Conservation (phyloP, 2,113 vertebrate species). For the Bos javanicus region DNA sequence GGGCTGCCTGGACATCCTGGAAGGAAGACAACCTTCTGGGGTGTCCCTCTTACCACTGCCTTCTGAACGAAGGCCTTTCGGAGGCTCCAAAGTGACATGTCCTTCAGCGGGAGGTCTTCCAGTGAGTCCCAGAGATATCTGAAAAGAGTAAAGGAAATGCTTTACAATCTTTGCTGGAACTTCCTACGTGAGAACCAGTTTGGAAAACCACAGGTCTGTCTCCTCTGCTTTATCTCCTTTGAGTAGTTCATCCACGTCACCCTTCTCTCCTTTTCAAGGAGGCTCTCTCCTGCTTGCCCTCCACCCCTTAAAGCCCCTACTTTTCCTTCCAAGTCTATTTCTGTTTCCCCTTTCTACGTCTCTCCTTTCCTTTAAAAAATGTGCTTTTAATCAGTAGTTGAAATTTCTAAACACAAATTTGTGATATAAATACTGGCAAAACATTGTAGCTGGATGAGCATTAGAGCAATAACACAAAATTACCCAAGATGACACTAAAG, state of each 20-base stretch:
- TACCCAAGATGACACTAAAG: slow-evolving; percentile 49
- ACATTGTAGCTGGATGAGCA: not conserved
- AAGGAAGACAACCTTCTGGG: not conserved
- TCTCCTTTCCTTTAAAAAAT: not conserved
- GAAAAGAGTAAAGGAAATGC: not conserved
- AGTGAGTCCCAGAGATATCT: not conserved
- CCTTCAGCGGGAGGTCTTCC: not conserved
- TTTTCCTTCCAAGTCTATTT: not conserved
- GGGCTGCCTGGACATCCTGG: not conserved
- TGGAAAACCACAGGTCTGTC: too few species aligned
- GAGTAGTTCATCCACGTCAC: too few species aligned
- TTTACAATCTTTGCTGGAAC: not conserved
- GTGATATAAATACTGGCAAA: slow-evolving; percentile 45
- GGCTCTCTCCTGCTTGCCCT: not conserved
- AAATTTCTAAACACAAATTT: slow-evolving; percentile 60
- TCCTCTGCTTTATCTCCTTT: too few species aligned
- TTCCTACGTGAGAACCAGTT: too few species aligned
- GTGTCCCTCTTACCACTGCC: not conserved
- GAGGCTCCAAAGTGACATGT: not conserved
- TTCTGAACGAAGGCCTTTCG: not conserved
- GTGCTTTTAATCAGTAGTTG: not conserved
- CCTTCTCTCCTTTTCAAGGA: not conserved
- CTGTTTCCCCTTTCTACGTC: not conserved
- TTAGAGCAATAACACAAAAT: slow-evolving; percentile 53
- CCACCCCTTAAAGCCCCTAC: not conserved